A percentile compares a stretch with the other conserved stretches of the same genome.
Conservation (phyloP, 2,888 invertebrate species). For the Punctoribates punctum region DNA sequence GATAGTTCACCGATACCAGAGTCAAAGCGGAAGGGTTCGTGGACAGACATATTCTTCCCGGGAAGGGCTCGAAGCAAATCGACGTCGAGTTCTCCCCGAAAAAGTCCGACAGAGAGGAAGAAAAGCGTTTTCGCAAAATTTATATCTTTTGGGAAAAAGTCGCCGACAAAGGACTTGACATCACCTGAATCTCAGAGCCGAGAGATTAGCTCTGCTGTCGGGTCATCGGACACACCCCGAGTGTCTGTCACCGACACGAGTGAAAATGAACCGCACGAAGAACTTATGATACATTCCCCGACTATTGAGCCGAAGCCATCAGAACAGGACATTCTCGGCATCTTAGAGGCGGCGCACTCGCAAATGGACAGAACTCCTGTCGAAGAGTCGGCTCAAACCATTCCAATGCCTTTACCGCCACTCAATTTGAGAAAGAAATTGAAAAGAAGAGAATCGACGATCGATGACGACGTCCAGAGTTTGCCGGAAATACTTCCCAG, state of each 20-base stretch:
- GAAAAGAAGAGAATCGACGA: conserved; percentile 37
- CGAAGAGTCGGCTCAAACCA: neutral
- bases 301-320: conserved; percentile 37
- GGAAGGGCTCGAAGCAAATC: conserved; percentile 43
- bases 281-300: conserved; percentile 29
- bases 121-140: conserved; percentile 29
- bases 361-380: conserved; percentile 9
- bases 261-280: conserved; percentile 35
- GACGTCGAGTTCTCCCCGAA: conserved; percentile 41
- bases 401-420: conserved; percentile 37
- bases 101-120: conserved; percentile 40
- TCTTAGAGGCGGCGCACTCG: conserved; percentile 25
- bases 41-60: conserved; percentile 48
- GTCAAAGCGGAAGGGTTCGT: conserved; percentile 46
- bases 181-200: conserved; percentile 8
- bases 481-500: conserved; percentile 40
- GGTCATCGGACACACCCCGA: conserved; percentile 21
- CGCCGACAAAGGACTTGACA: neutral
- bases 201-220: neutral
- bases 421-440: conserved; percentile 41
- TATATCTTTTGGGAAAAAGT: conserved; percentile 9
- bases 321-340: conserved; percentile 37
- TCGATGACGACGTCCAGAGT: conserved; percentile 42
- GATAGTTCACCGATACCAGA: conserved; percentile 36
- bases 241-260: conserved; percentile 40